Evolutionary conservation across 2,888 invertebrate genomes (phyloP).

Genomic region (Temnothorax ravouxi): DNA sequence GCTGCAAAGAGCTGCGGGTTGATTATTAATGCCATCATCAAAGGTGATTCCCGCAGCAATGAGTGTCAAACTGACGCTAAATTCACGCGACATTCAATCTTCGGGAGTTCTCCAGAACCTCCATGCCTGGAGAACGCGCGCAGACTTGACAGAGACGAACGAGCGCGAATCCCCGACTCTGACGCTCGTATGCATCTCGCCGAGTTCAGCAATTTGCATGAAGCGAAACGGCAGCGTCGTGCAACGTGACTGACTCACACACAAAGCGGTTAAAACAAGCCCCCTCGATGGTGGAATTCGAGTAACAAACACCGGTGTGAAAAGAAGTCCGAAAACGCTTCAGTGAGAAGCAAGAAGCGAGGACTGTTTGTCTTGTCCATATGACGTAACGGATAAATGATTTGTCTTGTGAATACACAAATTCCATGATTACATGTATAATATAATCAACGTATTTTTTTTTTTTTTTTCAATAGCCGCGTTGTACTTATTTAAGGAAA

Average conservation of each 20-base stretch:
- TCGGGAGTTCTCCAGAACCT: conserved; percentile 46
- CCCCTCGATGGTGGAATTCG: conserved; percentile 43
- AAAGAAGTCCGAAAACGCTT: conserved; percentile 40
- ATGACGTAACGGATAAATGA: conserved; percentile 18
- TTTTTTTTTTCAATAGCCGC: not conserved
- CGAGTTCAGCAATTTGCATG: conserved; percentile 71
- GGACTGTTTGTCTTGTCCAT: conserved; percentile 17
- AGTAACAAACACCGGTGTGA: conserved; percentile 43
- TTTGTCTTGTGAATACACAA: not conserved
- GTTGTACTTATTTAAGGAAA: not conserved
- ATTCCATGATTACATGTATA: not conserved
- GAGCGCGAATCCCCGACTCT: conserved; percentile 67
- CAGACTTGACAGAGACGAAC: conserved; percentile 71
- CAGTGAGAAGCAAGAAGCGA: conserved; percentile 9
- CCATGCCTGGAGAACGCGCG: conserved; percentile 40
- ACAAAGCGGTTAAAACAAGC: conserved; percentile 51
- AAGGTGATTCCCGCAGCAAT: conserved; percentile 44
- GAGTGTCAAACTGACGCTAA: conserved; percentile 59
- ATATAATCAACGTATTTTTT: not conserved
- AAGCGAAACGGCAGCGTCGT: conserved; percentile 61
- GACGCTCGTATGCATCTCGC: conserved; percentile 66
- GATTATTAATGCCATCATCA: conserved; percentile 52
- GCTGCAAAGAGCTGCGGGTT: not conserved
- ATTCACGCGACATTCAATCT: conserved; percentile 53
- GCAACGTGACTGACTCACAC: conserved; percentile 48